Base-by-base conservation (phyloP, 1,140 invertebrate species). In the Archivesica marissinica region DNA sequence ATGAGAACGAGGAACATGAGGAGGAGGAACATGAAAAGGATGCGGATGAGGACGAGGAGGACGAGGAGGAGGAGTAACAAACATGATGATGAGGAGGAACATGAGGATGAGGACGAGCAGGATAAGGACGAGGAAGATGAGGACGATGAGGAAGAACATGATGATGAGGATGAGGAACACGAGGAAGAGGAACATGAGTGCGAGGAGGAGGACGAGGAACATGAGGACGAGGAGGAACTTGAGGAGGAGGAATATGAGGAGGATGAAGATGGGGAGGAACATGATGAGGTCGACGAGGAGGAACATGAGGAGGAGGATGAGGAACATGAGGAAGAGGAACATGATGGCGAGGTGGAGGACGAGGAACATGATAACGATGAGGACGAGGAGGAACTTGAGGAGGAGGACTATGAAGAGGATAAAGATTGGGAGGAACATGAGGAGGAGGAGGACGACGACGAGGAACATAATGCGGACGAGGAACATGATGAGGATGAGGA, bases 401-500 rank as follows among this genome's bases (percentile, higher is more conserved):
- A 84, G 70, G 17, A 77, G 72, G 28, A 84, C 25, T 76, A 84
- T 28, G 56, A 77, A 52, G 41, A 84, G 81, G 3, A 77, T 70
- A 23, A 83, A 70, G 47, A 83, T 38, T 76, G 76, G 80, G 50
- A 83, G 80, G n/a, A n/a, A n/a, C n/a, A n/a, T n/a, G n/a, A n/a
- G n/a, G n/a, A n/a, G n/a, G n/a, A n/a, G n/a, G n/a, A 20, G 39
- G 35, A 44, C 44, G 25, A 38, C 41, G 28, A 39, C 44, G 15
- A 39, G 38, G 28, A 11, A 47, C 0, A 28, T n/a, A n/a, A n/a
- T n/a, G n/a, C n/a, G n/a, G n/a, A n/a, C n/a, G n/a, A n/a, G n/a
- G n/a, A n/a, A n/a, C n/a, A n/a, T n/a, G n/a, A n/a, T n/a, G n/a
- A n/a, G n/a, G n/a, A n/a, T n/a, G n/a, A n/a, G n/a, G n/a, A n/a